These are phyloP conservation scores for Melinopterus prodromus DNA, from an alignment of 2,888 invertebrate species.

Conservation along the genomic window DNA sequence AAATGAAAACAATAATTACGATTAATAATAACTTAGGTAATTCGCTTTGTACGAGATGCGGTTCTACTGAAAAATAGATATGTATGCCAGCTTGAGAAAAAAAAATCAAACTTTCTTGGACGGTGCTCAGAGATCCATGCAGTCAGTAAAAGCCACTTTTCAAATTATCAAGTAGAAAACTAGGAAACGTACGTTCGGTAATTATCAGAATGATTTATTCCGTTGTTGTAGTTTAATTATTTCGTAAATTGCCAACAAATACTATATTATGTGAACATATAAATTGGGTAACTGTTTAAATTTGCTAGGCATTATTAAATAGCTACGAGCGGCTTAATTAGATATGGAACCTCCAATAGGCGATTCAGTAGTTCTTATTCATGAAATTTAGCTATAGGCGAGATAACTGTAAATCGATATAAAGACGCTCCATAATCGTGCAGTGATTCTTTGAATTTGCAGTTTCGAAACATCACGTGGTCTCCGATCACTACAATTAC, in stretches of 20 bases:
- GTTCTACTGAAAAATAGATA: background rate
- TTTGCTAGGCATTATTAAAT: background rate
- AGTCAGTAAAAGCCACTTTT: slow-evolving; percentile 18
- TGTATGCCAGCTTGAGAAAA: slow-evolving; percentile 11
- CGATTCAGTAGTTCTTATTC: background rate
- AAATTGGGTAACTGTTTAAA: background rate
- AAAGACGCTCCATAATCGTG: background rate
- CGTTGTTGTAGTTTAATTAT: slow-evolving; percentile 20
- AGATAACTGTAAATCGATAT: background rate
- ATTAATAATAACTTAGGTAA: background rate
- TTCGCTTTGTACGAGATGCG: slow-evolving; percentile 6
- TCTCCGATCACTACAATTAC: background rate
- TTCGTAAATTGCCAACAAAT: background rate
- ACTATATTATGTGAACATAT: no score
- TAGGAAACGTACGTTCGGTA: slow-evolving; percentile 15
- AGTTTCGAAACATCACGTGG: background rate
- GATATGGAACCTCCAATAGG: background rate
- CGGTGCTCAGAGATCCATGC: slow-evolving; percentile 10
- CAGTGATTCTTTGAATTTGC: background rate
- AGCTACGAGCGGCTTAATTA: background rate
- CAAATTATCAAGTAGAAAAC: slow-evolving; percentile 20
- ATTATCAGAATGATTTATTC: slow-evolving; percentile 19
- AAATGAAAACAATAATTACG: background rate
- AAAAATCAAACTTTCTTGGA: slow-evolving; percentile 15
- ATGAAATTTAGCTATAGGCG: background rate